Evolutionary conservation across 2,113 vertebrate genomes (phyloP).

Genomic region (Mustelus asterias): DNA sequence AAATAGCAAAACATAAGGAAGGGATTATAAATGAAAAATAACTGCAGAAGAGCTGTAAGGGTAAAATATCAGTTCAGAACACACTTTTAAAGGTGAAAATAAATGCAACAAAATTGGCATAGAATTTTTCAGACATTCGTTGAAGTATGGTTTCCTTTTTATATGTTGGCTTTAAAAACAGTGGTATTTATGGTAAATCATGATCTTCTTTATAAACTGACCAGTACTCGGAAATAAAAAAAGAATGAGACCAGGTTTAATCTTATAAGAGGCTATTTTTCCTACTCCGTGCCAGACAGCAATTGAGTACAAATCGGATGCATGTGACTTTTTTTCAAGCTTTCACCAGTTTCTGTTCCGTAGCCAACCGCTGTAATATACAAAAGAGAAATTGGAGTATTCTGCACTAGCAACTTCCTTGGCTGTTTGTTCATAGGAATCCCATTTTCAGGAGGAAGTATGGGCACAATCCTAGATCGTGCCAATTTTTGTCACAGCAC

Average conservation of each 20-base stretch:
- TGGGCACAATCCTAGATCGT: neutral
- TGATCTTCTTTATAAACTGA: neutral
- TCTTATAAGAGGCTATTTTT: neutral
- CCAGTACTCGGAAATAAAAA: neutral
- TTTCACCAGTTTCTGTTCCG: neutral
- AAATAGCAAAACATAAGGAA: neutral
- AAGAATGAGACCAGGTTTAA: neutral
- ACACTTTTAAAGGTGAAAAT: neutral
- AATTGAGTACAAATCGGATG: neutral
- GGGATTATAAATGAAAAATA: neutral
- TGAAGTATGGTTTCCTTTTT: neutral
- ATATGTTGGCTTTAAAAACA: neutral
- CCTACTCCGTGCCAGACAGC: neutral
- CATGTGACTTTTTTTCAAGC: neutral
- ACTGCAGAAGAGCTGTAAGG: neutral
- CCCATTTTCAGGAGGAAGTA: neutral
- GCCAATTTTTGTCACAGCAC: neutral
- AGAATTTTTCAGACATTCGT: neutral
- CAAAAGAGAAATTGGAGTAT: neutral
- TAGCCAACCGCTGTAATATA: neutral
- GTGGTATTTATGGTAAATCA: neutral
- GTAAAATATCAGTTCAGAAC: neutral
- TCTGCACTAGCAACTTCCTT: neutral
- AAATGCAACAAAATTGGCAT: neutral
- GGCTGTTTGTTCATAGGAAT: neutral